Evolutionary conservation across 2,113 vertebrate species (phyloP).

Genomic region (Lophotis ruficrista): DNA sequence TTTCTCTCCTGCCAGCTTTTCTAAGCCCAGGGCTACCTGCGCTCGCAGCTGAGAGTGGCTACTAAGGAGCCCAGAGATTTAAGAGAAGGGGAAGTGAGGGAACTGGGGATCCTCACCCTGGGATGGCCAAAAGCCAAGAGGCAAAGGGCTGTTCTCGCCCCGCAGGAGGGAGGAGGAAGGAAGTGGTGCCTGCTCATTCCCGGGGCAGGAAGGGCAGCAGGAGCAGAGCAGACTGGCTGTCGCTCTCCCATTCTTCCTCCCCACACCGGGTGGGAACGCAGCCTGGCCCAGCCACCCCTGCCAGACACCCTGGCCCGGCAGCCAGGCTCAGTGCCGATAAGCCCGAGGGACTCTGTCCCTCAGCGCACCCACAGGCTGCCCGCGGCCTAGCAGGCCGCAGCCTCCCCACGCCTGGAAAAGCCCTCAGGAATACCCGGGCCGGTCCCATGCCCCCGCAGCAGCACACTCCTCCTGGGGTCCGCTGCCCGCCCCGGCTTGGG

Average conservation of each 20-base stretch:
- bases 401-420: too few species aligned
- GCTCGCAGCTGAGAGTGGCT: neutral
- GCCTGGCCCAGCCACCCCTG: neutral
- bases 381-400: too few species aligned
- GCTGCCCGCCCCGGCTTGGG: too few species aligned
- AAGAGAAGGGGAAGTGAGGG: neutral
- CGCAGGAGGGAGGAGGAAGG: neutral
- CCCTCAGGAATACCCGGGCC: too few species aligned
- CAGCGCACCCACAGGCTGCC: too few species aligned
- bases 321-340: too few species aligned
- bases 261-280: neutral
- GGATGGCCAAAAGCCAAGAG: neutral
- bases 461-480: too few species aligned
- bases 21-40: neutral
- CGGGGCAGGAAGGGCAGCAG: neutral
- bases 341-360: too few species aligned
- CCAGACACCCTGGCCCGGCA: neutral
- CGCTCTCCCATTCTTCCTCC: neutral
- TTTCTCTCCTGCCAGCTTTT: neutral
- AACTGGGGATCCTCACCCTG: neutral
- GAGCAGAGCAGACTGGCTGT: neutral
- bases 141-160: neutral
- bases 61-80: neutral
- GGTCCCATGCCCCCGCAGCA: too few species aligned
- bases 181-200: neutral